These are phyloP conservation scores for Amblyteles armatorius DNA, from an alignment of 2,888 invertebrate genomes.

Conservation along the genomic window DNA sequence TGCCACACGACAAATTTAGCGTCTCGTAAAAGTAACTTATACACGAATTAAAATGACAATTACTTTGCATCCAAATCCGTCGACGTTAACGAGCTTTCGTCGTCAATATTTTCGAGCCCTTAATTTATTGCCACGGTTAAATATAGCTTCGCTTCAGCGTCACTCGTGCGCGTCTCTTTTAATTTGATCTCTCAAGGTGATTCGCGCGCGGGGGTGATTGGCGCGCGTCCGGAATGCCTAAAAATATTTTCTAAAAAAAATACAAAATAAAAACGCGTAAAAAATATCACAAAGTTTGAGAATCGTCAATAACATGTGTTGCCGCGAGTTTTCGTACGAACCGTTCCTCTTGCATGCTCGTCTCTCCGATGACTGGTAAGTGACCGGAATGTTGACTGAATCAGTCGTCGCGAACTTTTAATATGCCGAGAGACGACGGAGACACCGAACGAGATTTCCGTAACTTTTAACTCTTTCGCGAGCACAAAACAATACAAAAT, in stretches of 20 bases:
- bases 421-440: not conserved
- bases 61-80: not conserved
- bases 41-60: not conserved
- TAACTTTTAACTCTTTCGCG: not conserved
- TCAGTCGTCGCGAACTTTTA: not conserved
- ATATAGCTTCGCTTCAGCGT: conserved; percentile 10
- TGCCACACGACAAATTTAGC: no score
- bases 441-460: not conserved
- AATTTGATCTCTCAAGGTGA: not conserved
- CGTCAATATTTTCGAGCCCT: not conserved
- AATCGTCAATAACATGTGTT: conserved; percentile 32
- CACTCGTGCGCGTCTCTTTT: conserved; percentile 8
- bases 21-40: not conserved
- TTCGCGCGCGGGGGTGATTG: not conserved
- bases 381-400: no score
- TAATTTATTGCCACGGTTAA: conserved; percentile 32
- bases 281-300: conserved; percentile 20
- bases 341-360: no score
- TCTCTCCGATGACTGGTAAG: no score
- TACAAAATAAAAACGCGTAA: not conserved
- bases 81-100: conserved; percentile 5
- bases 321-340: not conserved
- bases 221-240: conserved; percentile 43
- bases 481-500: not conserved
- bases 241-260: conserved; percentile 33